These are phyloP conservation scores for Adela reaumurella DNA, from an alignment of 2,888 invertebrate species.

Conservation along the genomic window DNA sequence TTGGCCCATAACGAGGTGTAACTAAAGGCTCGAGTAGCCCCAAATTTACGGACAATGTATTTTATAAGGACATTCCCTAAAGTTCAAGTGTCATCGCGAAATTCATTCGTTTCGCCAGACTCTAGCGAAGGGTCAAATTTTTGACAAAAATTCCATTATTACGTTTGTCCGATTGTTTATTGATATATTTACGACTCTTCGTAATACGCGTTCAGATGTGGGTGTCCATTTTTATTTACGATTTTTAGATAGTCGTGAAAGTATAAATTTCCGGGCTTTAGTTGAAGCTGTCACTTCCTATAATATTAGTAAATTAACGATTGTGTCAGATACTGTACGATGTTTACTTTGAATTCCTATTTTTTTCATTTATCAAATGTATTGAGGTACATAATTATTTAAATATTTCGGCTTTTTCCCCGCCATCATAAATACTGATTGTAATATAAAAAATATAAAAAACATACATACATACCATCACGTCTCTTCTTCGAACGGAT, in stretches of 20 bases:
- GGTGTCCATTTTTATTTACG: slow-evolving; percentile 17
- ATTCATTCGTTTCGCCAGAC: slow-evolving; percentile 36
- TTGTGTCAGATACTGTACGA: too few species aligned
- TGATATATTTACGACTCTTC: slow-evolving; percentile 35
- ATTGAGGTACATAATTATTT: too few species aligned
- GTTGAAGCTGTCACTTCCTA: neutral
- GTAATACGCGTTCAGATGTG: slow-evolving; percentile 27
- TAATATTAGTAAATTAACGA: too few species aligned
- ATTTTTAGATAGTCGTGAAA: neutral
- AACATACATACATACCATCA: too few species aligned
- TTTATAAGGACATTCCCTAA: slow-evolving; percentile 38
- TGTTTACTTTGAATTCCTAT: too few species aligned
- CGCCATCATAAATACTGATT: too few species aligned
- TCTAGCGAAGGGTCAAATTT: slow-evolving; percentile 36
- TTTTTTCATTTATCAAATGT: too few species aligned
- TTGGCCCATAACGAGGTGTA: slow-evolving; percentile 31
- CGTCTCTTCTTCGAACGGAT: too few species aligned
- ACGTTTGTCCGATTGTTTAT: slow-evolving; percentile 14
- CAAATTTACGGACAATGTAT: slow-evolving; percentile 46
- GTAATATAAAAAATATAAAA: too few species aligned
- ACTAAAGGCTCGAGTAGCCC: slow-evolving; percentile 34
- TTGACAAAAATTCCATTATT: slow-evolving; percentile 27
- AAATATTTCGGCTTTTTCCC: too few species aligned
- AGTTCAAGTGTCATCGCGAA: slow-evolving; percentile 42
- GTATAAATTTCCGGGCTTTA: neutral